These are phyloP conservation scores for Hystrix cristata DNA, from an alignment of 2,113 vertebrate species.

Conservation along the genomic window DNA sequence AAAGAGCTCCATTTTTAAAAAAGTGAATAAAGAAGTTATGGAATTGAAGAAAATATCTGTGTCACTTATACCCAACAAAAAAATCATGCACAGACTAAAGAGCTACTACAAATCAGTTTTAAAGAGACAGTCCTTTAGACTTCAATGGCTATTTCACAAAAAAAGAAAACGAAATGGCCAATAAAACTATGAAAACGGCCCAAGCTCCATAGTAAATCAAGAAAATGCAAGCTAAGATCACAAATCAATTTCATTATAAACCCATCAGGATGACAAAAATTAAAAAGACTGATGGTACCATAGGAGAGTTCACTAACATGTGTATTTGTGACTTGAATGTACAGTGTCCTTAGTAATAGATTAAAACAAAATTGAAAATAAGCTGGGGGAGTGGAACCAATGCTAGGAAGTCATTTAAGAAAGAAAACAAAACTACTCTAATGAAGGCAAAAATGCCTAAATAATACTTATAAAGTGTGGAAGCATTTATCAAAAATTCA, in stretches of 20 bases:
- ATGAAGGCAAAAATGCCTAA: neutral
- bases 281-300: neutral
- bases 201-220: conserved; percentile 28
- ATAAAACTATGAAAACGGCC: conserved; percentile 4
- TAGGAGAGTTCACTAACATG: neutral
- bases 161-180: neutral
- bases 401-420: conserved; percentile 14
- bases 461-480: neutral
- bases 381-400: neutral
- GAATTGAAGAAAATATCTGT: neutral
- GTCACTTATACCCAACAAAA: neutral
- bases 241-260: neutral
- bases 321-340: neutral
- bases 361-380: conserved; percentile 32
- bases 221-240: conserved; percentile 45
- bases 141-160: neutral
- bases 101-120: neutral
- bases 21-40: neutral
- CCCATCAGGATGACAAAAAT: neutral
- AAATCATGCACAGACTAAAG: neutral
- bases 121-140: neutral
- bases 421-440: conserved; percentile 10
- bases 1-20: neutral
- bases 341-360: neutral
- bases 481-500: neutral